Evolutionary conservation across 2,888 invertebrate species (phyloP), one percentile per base, ranked within the genome.

Genomic region (Plagiodera versicolora): DNA sequence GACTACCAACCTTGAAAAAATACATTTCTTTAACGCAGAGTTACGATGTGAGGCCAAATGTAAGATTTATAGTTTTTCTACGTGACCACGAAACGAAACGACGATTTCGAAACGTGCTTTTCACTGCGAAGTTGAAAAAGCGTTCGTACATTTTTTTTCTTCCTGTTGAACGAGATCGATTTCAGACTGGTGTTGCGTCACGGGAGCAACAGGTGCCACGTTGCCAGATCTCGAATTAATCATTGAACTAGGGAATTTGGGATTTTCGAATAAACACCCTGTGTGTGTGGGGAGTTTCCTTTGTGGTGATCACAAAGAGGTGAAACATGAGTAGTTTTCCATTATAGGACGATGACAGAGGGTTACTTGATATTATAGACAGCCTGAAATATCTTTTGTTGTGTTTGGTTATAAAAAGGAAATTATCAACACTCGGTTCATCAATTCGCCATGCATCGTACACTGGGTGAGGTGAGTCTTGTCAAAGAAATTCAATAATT

Each of bases 341-440:
- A 62, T 62, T 62, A 61, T 14, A 62, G 11, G 17, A 19, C 32
- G 49, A 30, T 58, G 56, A 60, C 52, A 58, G 35, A n/a, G n/a
- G 55, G 62, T 62, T 58, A 62, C 62, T 30, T 44, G 56, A 62
- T 62, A 56, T 35, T 56, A 30, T 18, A 39, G 14, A 52, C 20
- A n/a, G n/a, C 32, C 14, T 24, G 3, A 30, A 17, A n/a, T 14
- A 6, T 16, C 58, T 44, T 52, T 62, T 62, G 58, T 62, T 55
- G 30, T 28, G 32, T 14, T 11, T 18, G 49, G 53, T 48, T 62
- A 62, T 62, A 56, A 58, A 58, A 56, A 56, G 62, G 19, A 56
- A 58, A 45, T 18, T 30, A 14, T 17, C 14, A 11, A 18, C 18
- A 17, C 44, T 39, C 14, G 20, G 50, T 58, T 61, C 48, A 18